Conservation (phyloP, 64 coral and sea anemone genomes). For the Acropora yongei region DNA sequence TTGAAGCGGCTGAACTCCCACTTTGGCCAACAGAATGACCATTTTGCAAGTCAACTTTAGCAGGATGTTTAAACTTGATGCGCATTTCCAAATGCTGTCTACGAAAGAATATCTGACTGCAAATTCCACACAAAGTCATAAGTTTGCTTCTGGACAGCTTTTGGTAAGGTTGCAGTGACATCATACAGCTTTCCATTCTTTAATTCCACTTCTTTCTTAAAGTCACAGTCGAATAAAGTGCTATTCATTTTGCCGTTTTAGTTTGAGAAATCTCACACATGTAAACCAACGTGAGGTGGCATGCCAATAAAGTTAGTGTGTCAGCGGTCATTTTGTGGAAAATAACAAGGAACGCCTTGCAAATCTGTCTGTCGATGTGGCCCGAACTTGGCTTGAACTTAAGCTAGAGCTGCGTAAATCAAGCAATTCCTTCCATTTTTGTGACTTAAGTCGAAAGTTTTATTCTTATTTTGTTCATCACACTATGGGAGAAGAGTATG, state of each 20-base stretch:
- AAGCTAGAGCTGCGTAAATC: constrained; percentile 7
- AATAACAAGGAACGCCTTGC: constrained; percentile 44
- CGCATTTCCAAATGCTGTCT: too few relatives aligned
- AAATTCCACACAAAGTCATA: constrained; percentile 70
- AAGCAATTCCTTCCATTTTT: constrained; percentile 91
- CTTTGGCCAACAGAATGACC: too few relatives aligned
- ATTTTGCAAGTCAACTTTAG: too few relatives aligned
- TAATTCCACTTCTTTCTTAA: too few relatives aligned
- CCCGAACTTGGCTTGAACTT: constrained; percentile 79
- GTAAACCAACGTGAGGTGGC: constrained; percentile 41
- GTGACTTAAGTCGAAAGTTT: constrained; percentile 86
- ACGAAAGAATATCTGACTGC: constrained; percentile 47
- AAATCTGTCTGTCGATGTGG: constrained; percentile 70
- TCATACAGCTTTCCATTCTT: too few relatives aligned
- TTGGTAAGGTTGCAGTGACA: constrained; percentile 53
- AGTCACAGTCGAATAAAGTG: constrained; percentile 78
- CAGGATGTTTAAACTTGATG: constrained; percentile 72
- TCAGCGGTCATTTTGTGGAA: background rate
- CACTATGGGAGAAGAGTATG: too few relatives aligned
- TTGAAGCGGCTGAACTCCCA: too few relatives aligned
- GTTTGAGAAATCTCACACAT: too few relatives aligned
- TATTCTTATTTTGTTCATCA: constrained; percentile 31
- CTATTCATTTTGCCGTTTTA: too few relatives aligned
- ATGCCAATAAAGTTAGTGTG: constrained; percentile 84
- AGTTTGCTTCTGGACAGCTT: constrained; percentile 68